Evolutionary conservation across 2,888 invertebrate species (phyloP), one percentile per base, ranked within the genome.

Genomic region (Orchesellides sinensis): DNA sequence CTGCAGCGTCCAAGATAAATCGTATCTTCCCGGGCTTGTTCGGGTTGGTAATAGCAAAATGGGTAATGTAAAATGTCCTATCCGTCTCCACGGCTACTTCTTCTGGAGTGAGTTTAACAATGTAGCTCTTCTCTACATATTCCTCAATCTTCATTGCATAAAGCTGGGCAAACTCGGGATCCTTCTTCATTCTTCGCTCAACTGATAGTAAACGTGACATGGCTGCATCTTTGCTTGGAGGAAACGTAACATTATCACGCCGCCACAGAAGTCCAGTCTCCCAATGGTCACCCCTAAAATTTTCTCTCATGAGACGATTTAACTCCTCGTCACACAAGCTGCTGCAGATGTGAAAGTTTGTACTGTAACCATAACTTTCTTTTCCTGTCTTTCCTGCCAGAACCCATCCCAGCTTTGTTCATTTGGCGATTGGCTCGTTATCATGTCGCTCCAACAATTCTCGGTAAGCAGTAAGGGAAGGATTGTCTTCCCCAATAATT

Each of bases 221-320:
- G 0, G 66, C 66, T 6, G 25, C 27, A 8, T 47, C 1, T 1
- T 47, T n/a, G 10, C 79, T 85, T 6, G 66, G 54, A 0, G 80
- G 83, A 0, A 81, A 45, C 0, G 6, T 47, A 0, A 54, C 40
- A 17, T 66, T 66, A 6, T 68, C 66, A 10, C 45, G 12, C 35
- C 73, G 78, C 86, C 86, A 86, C 0, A 83, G 69, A 6, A 85
- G 65, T 21, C 84, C 84, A 6, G 78, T 85, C 45, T 87, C 84
- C 65, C 74, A 86, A 5, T 70, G 5, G 6, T 59, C 61, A 1
- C 5, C 21, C 1, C 21, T 19, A 23, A 63, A 63, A 10, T 3
- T 29, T 0, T 23, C 19, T n/a, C 17, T 73, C 6, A 73, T 45
- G 4, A 73, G 25, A 0, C 25, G 1, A n/a, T 70, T 4, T 14